These are phyloP conservation scores for Phalacrocorax brasilianus DNA, from an alignment of 2,113 vertebrate species.

Conservation along the genomic window DNA sequence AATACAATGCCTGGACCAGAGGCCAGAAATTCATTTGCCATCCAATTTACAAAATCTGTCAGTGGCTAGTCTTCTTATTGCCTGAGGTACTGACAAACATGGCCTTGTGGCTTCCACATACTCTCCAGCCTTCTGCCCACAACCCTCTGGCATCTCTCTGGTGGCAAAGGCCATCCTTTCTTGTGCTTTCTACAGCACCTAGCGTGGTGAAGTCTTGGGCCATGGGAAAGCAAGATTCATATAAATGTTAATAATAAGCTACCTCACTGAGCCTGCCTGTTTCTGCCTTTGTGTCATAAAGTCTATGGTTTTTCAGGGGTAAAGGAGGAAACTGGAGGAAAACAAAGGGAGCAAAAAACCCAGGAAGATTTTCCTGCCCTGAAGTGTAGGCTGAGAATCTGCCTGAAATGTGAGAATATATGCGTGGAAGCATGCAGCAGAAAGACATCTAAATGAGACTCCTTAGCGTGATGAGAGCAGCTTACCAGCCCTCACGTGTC, in stretches of 20 bases:
- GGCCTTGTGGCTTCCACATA: neutral
- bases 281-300: neutral
- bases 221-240: neutral
- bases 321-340: neutral
- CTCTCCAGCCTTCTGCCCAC: neutral
- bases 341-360: neutral
- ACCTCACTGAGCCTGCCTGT: neutral
- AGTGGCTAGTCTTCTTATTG: neutral
- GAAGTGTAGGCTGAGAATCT: neutral
- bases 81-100: neutral
- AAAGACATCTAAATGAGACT: neutral
- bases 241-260: neutral
- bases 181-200: neutral
- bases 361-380: neutral
- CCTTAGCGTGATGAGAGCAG: neutral
- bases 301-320: neutral
- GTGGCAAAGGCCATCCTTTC: neutral
- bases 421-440: neutral
- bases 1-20: neutral
- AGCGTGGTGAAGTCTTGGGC: fast-evolving
- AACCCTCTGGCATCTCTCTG: neutral
- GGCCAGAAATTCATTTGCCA: neutral
- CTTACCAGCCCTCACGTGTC: neutral
- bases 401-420: neutral
- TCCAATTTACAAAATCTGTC: neutral